Evolutionary conservation across 2,888 invertebrate genomes (phyloP), one percentile per base, ranked within the genome.

Genomic region (Himalopsyche anomala): DNA sequence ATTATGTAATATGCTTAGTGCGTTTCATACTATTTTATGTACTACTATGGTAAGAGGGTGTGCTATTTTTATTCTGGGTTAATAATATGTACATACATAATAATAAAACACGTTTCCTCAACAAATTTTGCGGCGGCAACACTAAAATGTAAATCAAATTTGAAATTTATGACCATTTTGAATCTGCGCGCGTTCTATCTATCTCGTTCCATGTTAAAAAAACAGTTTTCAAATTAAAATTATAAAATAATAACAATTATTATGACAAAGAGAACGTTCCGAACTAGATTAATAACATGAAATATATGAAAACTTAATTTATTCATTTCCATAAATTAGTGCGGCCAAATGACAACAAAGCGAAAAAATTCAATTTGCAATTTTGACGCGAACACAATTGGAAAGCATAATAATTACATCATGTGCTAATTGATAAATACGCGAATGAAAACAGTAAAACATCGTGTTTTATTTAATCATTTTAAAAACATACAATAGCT

Each of bases 251-350:
- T 74, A 36, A 8, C 19, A 15, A 28, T 11, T 5, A 28, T 4
- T 36, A 74, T 36, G 3, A 74, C 62, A 74, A 38, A 74, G 12
- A 74, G 12, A 74, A 74, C 36, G 36, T 15, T 36, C 5, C 12
- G 12, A 74, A 74, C 28, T 38, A 74, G 74, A 74, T 74, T 74
- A 38, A 74, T 74, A 74, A 36, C 15, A 74, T 15, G 36, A 15
- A 4, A 36, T 36, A 51, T 51, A 15, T 38, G 74, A 12, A 38
- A 74, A 38, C 38, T 36, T 38, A 74, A 74, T 74, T 74, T 36
- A 74, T 74, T 74, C 74, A 74, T 74, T 74, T 36, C 74, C 74
- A 74, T 74, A 74, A 74, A 74, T 74, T 74, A 74, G 38, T 74
- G 12, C 36, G 74, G 28, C 74, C 28, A 28, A 36, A 62, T 62